A percentile compares a stretch with the other conserved stretches of the same genome.
Evolutionary conservation across 2,113 vertebrate species (phyloP).

Genomic region (Cynoglossus semilaevis): DNA sequence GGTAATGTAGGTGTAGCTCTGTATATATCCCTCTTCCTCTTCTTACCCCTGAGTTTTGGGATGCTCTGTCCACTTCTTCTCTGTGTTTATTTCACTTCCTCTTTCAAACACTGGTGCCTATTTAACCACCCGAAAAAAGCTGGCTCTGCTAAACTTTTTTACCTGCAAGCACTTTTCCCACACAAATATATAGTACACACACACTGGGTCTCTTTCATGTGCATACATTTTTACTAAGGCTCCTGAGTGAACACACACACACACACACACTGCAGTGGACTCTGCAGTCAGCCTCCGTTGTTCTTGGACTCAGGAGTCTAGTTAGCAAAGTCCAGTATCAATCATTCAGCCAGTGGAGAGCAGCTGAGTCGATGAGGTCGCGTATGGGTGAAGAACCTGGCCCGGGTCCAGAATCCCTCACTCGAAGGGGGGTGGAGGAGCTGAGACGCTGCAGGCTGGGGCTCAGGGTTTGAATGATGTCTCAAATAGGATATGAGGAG

Average conservation of each 20-base stretch:
- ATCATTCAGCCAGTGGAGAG: constrained; percentile 57
- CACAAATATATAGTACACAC: constrained; percentile 36
- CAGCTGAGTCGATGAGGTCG: constrained; percentile 51
- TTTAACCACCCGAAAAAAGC: constrained; percentile 20
- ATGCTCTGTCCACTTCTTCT: too few relatives aligned
- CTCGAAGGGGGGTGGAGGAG: constrained; percentile 32
- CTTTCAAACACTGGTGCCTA: neutral
- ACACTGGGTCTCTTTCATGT: constrained; percentile 20
- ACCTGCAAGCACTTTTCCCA: constrained; percentile 45
- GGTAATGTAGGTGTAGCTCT: too few relatives aligned
- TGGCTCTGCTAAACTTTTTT: constrained; percentile 51
- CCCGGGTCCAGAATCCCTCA: constrained; percentile 41
- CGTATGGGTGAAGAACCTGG: constrained; percentile 52
- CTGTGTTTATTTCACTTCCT: too few relatives aligned
- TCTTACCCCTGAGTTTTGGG: too few relatives aligned
- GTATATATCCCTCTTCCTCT: too few relatives aligned
- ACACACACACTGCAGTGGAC: constrained; percentile 22
- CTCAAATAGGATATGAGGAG: constrained; percentile 38
- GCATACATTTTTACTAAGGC: constrained; percentile 49
- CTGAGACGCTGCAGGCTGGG: constrained; percentile 10
- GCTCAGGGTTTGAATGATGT: constrained; percentile 44
- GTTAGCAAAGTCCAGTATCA: constrained; percentile 64
- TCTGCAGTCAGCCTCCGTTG: constrained; percentile 37
- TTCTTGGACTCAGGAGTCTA: constrained; percentile 64
- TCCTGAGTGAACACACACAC: constrained; percentile 39